These are phyloP conservation scores for Hirudo medicinalis DNA, from an alignment of 1,140 invertebrate genomes.

Conservation along the genomic window DNA sequence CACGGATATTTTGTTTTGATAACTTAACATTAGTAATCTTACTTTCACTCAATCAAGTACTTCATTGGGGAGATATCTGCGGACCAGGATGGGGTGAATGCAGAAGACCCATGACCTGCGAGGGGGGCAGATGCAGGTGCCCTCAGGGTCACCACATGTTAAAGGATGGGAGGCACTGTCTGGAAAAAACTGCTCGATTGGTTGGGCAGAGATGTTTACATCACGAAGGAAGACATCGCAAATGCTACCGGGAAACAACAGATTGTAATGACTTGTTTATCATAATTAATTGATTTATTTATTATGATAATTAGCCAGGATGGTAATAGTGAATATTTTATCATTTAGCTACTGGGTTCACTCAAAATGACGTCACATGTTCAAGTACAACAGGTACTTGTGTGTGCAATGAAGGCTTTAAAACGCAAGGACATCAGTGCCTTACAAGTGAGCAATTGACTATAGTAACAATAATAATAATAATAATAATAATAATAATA, in stretches of 20 bases:
- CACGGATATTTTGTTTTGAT: too few relatives aligned
- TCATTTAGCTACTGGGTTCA: not conserved
- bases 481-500: too few relatives aligned
- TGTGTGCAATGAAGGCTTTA: too few relatives aligned
- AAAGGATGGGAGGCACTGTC: not conserved
- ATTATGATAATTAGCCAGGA: conserved; percentile 5
- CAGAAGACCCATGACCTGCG: not conserved
- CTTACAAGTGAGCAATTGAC: too few relatives aligned
- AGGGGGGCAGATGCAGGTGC: not conserved
- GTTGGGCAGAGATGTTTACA: conserved; percentile 8
- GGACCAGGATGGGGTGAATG: not conserved
- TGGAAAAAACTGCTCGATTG: not conserved
- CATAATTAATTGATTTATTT: not conserved
- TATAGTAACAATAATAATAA: too few relatives aligned
- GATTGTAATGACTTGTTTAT: not conserved
- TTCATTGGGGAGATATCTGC: too few relatives aligned
- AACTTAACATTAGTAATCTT: too few relatives aligned
- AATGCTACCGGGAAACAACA: conserved; percentile 11
- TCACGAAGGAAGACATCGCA: conserved; percentile 7
- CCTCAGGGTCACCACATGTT: not conserved
- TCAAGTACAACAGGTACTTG: not conserved
- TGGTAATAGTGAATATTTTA: not conserved
- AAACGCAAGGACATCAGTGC: too few relatives aligned
- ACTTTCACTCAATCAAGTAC: too few relatives aligned
- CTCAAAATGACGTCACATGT: not conserved